A percentile compares a stretch with the other conserved stretches of the same genome.
phyloP scores from a whole-genome alignment of 64 coral and sea anemone genomes.

The Dendronephthya gigantea region DNA sequence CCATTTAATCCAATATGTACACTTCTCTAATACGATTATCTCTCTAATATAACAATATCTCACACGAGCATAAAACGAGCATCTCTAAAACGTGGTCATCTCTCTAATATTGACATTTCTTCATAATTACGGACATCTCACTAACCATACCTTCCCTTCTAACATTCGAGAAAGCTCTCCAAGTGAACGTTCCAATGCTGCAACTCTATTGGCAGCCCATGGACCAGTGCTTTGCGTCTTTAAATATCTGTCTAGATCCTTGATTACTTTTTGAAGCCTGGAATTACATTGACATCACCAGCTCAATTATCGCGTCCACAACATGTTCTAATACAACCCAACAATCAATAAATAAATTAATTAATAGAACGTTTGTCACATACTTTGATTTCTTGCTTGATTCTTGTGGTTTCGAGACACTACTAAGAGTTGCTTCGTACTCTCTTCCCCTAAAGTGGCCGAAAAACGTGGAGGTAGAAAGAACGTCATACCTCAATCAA shows the following conservation, averaged over 20 bases:
- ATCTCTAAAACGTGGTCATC: no score
- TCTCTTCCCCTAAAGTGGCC: constrained; percentile 68
- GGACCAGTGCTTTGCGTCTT: constrained; percentile 80
- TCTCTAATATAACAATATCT: no score
- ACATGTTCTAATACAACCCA: neutral
- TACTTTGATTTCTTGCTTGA: constrained; percentile 79
- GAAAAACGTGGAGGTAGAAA: no score
- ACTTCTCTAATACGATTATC: no score
- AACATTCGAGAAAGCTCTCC: constrained; percentile 69
- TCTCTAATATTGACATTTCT: no score
- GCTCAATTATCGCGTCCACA: no score
- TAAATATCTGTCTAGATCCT: constrained; percentile 78
- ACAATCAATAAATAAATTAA: neutral
- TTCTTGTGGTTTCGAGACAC: constrained; percentile 52
- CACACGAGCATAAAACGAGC: no score
- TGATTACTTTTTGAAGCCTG: constrained; percentile 91
- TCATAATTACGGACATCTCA: neutral
- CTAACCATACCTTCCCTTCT: constrained; percentile 55
- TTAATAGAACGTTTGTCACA: neutral
- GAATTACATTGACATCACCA: neutral
- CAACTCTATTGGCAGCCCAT: constrained; percentile 72
- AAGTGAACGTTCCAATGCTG: constrained; percentile 61
- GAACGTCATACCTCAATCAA: no score
- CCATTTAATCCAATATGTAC: no score
- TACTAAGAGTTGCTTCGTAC: constrained; percentile 64